Conservation (phyloP, 2,113 vertebrate genomes). For the Mirza zaza region DNA sequence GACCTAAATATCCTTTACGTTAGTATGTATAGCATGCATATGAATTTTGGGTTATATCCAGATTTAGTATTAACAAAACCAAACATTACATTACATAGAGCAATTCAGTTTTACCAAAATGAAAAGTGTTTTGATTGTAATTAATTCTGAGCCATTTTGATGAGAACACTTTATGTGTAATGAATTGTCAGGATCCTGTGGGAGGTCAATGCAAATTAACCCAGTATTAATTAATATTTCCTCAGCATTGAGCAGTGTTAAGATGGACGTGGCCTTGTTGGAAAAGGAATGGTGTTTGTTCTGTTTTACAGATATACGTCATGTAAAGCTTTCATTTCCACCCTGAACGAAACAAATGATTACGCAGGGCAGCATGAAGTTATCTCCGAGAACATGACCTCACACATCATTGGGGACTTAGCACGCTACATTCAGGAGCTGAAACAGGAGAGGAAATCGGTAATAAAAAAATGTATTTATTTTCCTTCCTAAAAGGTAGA, state of each 20-base stretch:
- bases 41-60: not conserved
- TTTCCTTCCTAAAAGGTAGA: too few species aligned
- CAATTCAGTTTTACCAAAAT: not conserved
- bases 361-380: constrained; percentile 98
- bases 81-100: accelerated
- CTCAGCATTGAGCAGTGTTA: accelerated
- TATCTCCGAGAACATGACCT: constrained; percentile 94
- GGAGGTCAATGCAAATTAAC: constrained; percentile 14
- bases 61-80: not conserved
- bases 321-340: constrained; percentile 92
- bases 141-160: constrained; percentile 47
- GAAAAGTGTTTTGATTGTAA: not conserved
- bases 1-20: not conserved
- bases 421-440: constrained; percentile 92
- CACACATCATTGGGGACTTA: constrained; percentile 92
- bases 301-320: constrained; percentile 90
- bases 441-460: constrained; percentile 96
- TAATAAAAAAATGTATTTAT: constrained; percentile 69
- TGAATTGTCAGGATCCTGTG: not conserved
- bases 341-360: constrained; percentile 95
- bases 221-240: constrained; percentile 22
- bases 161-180: not conserved
- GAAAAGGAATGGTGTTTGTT: not conserved
- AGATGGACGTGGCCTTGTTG: not conserved
- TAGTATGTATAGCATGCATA: accelerated